These are phyloP conservation scores for Drepana falcataria DNA, from an alignment of 2,888 invertebrate genomes.

Conservation along the genomic window DNA sequence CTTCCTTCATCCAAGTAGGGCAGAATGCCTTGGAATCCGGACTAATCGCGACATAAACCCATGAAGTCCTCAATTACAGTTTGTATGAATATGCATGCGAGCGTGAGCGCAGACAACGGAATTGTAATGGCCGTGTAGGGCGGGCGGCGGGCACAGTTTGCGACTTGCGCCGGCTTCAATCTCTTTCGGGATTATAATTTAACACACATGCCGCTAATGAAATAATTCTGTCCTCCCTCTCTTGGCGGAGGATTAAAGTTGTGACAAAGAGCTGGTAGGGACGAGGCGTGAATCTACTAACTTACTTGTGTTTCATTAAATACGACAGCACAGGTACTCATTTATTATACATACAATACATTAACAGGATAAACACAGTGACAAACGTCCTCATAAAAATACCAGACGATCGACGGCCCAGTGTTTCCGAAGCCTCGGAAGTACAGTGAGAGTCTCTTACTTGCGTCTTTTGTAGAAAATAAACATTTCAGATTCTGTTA, in stretches of 20 bases:
- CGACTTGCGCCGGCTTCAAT: slow-evolving; percentile 30
- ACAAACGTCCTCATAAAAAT: too few relatives aligned
- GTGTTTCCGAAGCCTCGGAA: too few relatives aligned
- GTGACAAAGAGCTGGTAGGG: slow-evolving; percentile 13
- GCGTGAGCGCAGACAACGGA: slow-evolving; percentile 17
- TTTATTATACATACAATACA: too few relatives aligned
- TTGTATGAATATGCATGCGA: slow-evolving; percentile 42
- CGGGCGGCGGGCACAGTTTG: slow-evolving; percentile 8
- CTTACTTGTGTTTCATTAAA: too few relatives aligned
- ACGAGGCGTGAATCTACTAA: too few relatives aligned
- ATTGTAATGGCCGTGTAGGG: slow-evolving; percentile 33
- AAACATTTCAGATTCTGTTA: too few relatives aligned
- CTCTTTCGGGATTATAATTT: slow-evolving; percentile 38
- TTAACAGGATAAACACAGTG: too few relatives aligned
- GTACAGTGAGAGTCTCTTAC: too few relatives aligned
- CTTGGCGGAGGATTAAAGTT: slow-evolving; percentile 26
- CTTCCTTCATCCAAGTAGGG: neutral
- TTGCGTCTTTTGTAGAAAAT: too few relatives aligned
- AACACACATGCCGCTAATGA: slow-evolving; percentile 42
- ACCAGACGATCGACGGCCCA: too few relatives aligned
- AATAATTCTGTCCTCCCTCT: slow-evolving; percentile 34
- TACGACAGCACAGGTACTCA: too few relatives aligned
- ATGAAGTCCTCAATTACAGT: slow-evolving; percentile 34
- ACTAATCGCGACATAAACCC: slow-evolving; percentile 42
- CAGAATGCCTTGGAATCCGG: slow-evolving; percentile 12